A percentile compares a stretch with the other conserved stretches of the same genome.
Evolutionary conservation across 2,113 vertebrate species (phyloP).

Genomic region (Crotalus horridus): DNA sequence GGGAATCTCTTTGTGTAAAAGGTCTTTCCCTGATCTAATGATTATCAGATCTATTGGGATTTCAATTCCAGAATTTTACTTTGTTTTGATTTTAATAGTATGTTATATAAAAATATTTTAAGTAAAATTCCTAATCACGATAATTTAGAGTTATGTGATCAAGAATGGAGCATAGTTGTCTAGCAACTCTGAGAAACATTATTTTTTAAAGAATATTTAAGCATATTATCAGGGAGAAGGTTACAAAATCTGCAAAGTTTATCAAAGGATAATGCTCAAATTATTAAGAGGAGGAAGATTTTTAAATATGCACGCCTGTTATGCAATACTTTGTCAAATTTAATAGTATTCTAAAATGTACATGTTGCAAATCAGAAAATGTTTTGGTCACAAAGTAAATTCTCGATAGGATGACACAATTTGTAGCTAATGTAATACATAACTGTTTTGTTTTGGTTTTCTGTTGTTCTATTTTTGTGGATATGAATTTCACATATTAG

Average conservation of each 20-base stretch:
- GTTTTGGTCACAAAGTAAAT: neutral
- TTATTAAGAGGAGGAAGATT: neutral
- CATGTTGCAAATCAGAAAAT: neutral
- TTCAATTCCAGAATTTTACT: neutral
- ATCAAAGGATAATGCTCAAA: neutral
- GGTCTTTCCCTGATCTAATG: neutral
- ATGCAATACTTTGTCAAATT: neutral
- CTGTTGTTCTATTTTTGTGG: slow-evolving; percentile 19
- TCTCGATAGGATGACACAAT: neutral
- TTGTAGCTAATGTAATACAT: fast-evolving
- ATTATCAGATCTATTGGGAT: neutral
- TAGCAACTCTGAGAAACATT: neutral
- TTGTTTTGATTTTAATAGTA: neutral
- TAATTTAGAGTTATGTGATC: neutral
- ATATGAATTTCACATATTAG: slow-evolving; percentile 63
- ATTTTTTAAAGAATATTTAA: neutral
- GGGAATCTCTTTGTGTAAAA: neutral
- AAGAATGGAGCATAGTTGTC: neutral
- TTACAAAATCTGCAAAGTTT: neutral
- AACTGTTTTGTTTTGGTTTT: neutral
- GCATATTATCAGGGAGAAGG: neutral
- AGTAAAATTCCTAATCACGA: neutral
- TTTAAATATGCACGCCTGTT: neutral
- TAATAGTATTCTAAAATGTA: neutral
- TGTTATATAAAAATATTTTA: neutral